Evolutionary conservation across 2,888 invertebrate species (phyloP), one percentile per base, ranked within the genome.

Genomic region (Noctua pronuba): DNA sequence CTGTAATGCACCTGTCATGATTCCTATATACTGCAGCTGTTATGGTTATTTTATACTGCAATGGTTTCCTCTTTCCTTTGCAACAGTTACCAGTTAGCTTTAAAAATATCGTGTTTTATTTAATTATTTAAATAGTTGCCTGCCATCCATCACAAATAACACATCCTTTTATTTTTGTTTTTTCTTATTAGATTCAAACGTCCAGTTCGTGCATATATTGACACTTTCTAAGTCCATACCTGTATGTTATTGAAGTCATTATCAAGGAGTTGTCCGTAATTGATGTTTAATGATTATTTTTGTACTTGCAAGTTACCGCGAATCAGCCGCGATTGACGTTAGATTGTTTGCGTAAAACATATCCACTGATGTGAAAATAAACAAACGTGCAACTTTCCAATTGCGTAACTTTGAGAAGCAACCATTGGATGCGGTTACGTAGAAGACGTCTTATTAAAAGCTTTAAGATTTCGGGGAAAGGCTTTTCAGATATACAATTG

Each of bases 291-390:
- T 86, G 88, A 87, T 86, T 85, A 85, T 88, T 83, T 86, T 83
- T 87, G 79, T 84, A 85, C 73, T 79, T 73, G 74, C 75, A 71
- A 77, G 82, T 77, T 80, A 77, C 82, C 75, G 82, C 79, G 74
- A 83, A 85, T 76, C 73, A 55, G 60, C 41, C 64, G 60, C 86
- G 87, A 91, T 90, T 89, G 87, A 83, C 85, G 82, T 83, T 86
- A 83, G 88, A 89, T 91, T 90, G 88, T 90, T 89, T 86, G 83
- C 88, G 88, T 88, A 90, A 88, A 91, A 85, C 82, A 62, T 78
- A 85, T 86, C 83, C 78, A 86, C 85, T 85, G 89, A 85, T 87
- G 87, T 85, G 85, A 86, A 86, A 87, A 89, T 83, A 84, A 86
- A 84, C 86, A 84, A 86, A 89, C 77, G 24, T n/a, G n/a, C 13